Evolutionary conservation across 2,113 vertebrate genomes (phyloP).

Genomic region (Psilopsiagon aymara): DNA sequence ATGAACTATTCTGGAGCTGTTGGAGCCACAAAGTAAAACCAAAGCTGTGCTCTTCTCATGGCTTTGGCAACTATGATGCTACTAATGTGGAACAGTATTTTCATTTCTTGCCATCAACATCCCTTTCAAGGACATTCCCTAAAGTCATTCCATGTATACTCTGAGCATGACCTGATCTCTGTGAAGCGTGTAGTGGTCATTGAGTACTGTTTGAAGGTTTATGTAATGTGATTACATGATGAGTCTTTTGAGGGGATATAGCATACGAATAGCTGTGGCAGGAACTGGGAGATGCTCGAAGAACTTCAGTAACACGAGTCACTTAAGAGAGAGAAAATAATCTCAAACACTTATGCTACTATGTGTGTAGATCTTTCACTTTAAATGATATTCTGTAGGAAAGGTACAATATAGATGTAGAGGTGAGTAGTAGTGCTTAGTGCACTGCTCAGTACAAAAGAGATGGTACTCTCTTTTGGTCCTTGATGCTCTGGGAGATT

Average conservation of each 20-base stretch:
- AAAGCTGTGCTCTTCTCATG: neutral
- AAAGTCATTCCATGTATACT: neutral
- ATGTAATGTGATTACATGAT: neutral
- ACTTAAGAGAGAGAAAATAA: neutral
- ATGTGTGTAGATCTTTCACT: neutral
- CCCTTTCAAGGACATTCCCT: neutral
- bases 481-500: neutral
- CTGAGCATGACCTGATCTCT: neutral
- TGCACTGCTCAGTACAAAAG: neutral
- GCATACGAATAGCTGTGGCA: neutral
- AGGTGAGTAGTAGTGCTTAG: neutral
- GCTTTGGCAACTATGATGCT: neutral
- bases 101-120: neutral
- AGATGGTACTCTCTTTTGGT: neutral
- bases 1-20: neutral
- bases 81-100: neutral
- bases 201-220: neutral
- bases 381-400: neutral
- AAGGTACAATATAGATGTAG: neutral
- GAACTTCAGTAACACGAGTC: neutral
- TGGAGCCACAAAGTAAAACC: neutral
- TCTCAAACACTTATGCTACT: neutral
- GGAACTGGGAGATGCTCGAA: neutral
- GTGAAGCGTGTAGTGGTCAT: neutral
- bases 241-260: neutral